phyloP scores from a whole-genome alignment of 2,888 invertebrate genomes.

The Drosophila cognata region DNA sequence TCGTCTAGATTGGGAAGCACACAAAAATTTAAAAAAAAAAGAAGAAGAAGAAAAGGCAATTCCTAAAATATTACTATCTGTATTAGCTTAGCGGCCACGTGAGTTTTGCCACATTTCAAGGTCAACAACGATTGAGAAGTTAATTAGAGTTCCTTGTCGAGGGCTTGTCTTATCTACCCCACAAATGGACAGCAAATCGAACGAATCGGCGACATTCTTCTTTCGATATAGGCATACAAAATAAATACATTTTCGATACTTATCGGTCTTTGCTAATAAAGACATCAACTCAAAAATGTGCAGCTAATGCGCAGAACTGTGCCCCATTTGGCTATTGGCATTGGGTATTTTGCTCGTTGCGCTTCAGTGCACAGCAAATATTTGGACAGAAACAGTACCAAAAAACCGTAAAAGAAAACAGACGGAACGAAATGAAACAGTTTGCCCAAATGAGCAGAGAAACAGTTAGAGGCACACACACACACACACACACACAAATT shows the following conservation, averaged over 20 bases:
- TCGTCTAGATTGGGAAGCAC: neutral
- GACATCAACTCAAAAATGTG: conserved; percentile 61
- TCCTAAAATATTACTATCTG: neutral
- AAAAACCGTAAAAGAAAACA: conserved; percentile 31
- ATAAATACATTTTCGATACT: conserved; percentile 42
- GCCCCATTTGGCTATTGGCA: conserved; percentile 38
- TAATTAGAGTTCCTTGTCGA: conserved; percentile 55
- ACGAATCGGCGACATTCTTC: conserved; percentile 13
- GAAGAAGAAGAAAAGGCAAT: neutral
- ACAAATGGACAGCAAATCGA: conserved; percentile 30
- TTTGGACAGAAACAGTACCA: conserved; percentile 43
- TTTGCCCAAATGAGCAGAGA: conserved; percentile 33
- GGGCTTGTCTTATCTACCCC: conserved; percentile 46
- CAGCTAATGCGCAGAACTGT: conserved; percentile 53
- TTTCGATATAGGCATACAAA: conserved; percentile 17
- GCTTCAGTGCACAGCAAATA: conserved; percentile 61
- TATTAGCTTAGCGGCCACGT: conserved; percentile 16
- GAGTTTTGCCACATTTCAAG: conserved; percentile 46
- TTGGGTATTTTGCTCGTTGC: conserved; percentile 30
- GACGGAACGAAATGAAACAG: conserved; percentile 36
- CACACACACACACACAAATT: conserved; percentile 24
- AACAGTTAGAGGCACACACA: conserved; percentile 46
- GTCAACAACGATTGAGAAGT: conserved; percentile 45
- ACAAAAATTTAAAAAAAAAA: neutral
- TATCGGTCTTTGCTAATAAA: conserved; percentile 68